Evolutionary conservation across 2,888 invertebrate species (phyloP).

Genomic region (Bimastos eiseni): DNA sequence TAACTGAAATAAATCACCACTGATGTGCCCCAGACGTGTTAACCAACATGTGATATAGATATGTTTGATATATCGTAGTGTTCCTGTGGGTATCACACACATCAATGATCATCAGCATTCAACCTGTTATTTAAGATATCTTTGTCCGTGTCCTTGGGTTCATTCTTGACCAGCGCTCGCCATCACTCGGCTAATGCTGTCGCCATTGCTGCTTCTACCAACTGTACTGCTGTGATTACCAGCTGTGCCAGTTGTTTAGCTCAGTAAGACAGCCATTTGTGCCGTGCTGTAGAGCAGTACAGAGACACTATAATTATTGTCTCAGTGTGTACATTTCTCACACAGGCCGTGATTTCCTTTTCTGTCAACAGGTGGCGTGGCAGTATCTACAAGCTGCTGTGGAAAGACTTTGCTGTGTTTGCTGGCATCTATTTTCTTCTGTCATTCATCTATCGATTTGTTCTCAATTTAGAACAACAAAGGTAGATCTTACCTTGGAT

Average conservation of each 20-base stretch:
- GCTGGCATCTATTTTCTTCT: slow-evolving; percentile 77
- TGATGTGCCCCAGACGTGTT: too few relatives aligned
- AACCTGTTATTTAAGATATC: too few relatives aligned
- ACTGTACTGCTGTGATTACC: too few relatives aligned
- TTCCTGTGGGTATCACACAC: too few relatives aligned
- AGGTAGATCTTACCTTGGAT: slow-evolving; percentile 64
- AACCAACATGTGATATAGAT: too few relatives aligned
- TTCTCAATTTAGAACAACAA: slow-evolving; percentile 72
- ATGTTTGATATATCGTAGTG: too few relatives aligned
- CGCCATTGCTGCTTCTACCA: too few relatives aligned
- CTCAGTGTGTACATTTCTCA: not conserved
- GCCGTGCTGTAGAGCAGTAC: not conserved
- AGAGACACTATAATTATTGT: slow-evolving; percentile 2
- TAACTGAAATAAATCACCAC: too few relatives aligned
- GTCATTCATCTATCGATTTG: slow-evolving; percentile 76
- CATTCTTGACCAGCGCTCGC: too few relatives aligned
- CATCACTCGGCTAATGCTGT: too few relatives aligned
- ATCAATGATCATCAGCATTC: too few relatives aligned
- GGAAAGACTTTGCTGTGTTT: slow-evolving; percentile 83
- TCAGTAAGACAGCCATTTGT: not conserved
- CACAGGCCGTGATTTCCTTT: not conserved
- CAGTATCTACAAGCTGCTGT: slow-evolving; percentile 90
- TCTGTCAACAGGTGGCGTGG: slow-evolving; percentile 79
- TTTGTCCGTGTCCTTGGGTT: too few relatives aligned
- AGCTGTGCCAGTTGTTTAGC: not conserved